phyloP scores from a whole-genome alignment of 2,797 vertebrate genomes.

The Anguilla pacifica region DNA sequence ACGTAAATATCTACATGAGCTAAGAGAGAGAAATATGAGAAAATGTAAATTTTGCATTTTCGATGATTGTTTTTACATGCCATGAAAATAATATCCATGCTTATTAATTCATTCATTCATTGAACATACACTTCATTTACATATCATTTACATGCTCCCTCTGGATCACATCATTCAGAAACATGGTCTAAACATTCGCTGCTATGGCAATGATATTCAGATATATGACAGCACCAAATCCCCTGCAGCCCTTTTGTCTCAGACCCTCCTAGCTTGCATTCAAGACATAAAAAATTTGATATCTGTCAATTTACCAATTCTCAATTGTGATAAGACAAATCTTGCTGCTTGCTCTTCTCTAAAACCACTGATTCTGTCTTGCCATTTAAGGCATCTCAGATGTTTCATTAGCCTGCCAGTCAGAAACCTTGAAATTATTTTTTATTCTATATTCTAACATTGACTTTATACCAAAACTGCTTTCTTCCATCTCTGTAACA shows the following conservation, averaged over 20 bases:
- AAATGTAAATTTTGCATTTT: not conserved
- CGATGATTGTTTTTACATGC: not conserved
- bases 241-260: not conserved
- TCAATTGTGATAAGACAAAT: not conserved
- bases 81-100: not conserved
- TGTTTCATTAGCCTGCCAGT: not conserved
- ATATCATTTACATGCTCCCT: not conserved
- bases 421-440: too few species aligned
- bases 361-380: not conserved
- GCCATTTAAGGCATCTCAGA: not conserved
- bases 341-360: not conserved
- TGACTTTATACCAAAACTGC: too few species aligned
- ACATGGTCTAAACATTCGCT: not conserved
- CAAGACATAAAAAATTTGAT: not conserved
- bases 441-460: too few species aligned
- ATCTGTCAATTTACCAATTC: not conserved
- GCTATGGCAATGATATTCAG: too few species aligned
- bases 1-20: not conserved
- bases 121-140: not conserved
- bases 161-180: too few species aligned
- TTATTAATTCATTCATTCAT: not conserved
- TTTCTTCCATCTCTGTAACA: too few species aligned
- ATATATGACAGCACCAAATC: too few species aligned
- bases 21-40: slow-evolving; percentile 3
- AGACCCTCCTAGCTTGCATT: not conserved